A percentile compares a stretch with the other conserved stretches of the same genome.
Evolutionary conservation across 2,113 vertebrate species (phyloP).

Genomic region (Chauna torquata): DNA sequence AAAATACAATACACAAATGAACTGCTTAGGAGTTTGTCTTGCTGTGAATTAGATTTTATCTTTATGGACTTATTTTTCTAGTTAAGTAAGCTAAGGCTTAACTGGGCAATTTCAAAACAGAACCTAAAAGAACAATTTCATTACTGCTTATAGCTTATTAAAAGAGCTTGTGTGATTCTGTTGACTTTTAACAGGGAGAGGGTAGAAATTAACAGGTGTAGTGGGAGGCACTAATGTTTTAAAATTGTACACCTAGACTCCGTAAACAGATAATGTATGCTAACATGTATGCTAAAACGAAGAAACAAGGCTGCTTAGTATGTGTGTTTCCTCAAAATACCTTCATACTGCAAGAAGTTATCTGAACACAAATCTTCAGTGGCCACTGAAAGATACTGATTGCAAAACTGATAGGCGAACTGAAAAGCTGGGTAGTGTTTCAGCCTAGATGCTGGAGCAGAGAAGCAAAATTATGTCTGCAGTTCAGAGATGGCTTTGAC

Average conservation of each 20-base stretch:
- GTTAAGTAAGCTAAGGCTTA: not conserved
- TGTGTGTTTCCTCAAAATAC: not conserved
- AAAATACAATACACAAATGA: not conserved
- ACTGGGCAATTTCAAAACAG: not conserved
- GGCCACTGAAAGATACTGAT: not conserved
- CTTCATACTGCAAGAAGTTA: not conserved
- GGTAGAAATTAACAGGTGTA: not conserved
- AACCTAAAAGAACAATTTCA: not conserved
- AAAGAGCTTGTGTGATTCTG: not conserved
- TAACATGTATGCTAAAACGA: not conserved
- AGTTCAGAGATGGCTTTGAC: not conserved
- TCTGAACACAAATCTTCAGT: not conserved
- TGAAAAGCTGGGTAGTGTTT: not conserved
- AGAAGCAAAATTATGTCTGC: not conserved
- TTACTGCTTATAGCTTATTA: not conserved
- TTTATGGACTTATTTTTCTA: not conserved
- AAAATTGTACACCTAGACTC: not conserved
- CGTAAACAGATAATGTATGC: accelerated
- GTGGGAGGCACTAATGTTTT: not conserved
- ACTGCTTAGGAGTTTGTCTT: not conserved
- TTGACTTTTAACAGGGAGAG: not conserved
- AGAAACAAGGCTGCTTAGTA: not conserved
- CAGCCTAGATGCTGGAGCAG: not conserved
- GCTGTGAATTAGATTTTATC: not conserved
- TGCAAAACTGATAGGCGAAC: not conserved